Percentiles rank a stretch among this genome's conserved stretches.
phyloP scores from a whole-genome alignment of 2,888 invertebrate genomes.

The Pseudanteris insignis region DNA sequence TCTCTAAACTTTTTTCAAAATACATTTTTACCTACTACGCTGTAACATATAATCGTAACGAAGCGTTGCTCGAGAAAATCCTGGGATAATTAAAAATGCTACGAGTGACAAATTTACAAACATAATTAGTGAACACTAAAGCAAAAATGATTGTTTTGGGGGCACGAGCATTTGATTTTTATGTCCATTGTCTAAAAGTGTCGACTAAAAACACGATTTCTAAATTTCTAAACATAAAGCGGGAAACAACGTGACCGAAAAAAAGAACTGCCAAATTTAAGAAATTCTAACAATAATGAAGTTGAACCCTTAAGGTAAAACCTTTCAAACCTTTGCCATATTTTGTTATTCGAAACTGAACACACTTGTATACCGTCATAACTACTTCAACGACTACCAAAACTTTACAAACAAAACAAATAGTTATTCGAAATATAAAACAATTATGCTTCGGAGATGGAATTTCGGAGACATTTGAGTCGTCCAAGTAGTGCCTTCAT shows the following conservation, averaged over 20 bases:
- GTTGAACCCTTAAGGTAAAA: background rate
- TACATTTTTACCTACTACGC: too few relatives aligned
- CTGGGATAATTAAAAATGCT: too few relatives aligned
- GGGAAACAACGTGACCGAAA: background rate
- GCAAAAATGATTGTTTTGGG: too few relatives aligned
- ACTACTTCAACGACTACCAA: background rate
- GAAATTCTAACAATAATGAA: background rate
- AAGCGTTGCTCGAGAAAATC: too few relatives aligned
- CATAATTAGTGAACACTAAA: too few relatives aligned
- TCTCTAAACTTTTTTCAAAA: too few relatives aligned
- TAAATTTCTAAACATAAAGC: background rate
- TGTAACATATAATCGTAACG: background rate
- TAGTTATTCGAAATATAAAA: background rate
- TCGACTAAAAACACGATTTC: background rate
- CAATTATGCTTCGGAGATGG: background rate
- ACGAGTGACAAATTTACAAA: too few relatives aligned
- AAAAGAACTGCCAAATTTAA: background rate
- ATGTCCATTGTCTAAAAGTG: background rate
- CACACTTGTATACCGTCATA: background rate
- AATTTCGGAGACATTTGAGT: background rate
- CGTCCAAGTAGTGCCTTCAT: background rate
- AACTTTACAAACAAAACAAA: background rate
- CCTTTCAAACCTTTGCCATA: slow-evolving; percentile 3
- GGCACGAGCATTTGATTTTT: background rate
- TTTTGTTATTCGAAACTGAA: background rate